Evolutionary conservation across 2,797 vertebrate species (phyloP), one percentile per base, ranked within the genome.

Genomic region (Clarias platycephalus): DNA sequence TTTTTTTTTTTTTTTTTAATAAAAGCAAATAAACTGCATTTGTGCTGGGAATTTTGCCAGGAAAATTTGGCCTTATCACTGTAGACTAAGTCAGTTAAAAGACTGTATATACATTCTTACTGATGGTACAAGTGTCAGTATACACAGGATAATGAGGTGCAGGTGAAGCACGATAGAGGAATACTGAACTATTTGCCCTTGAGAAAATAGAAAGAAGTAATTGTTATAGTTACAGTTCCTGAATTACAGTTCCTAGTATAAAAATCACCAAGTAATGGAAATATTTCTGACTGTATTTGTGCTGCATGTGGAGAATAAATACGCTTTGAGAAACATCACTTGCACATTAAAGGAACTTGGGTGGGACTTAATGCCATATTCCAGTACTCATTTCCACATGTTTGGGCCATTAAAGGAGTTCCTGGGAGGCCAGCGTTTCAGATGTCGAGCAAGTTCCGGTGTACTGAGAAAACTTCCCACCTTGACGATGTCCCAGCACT

Each of bases 21-120:
- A n/a, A 68, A 81, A 68, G 62, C 79, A 67, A 64, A 77, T 83
- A 34, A 71, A 80, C n/a, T 26, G 64, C 67, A 53, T 84, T 70
- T 31, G 2, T 40, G 49, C 64, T 62, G 83, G 66, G 66, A 80
- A 24, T 60, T 60, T 67, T 34, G 62, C 82, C 82, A 68, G 28
- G 16, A 72, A 31, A n/a, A 12, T 66, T 31, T 31, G 62, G 62
- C 18, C 53, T 67, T 37, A 76, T 75, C 62, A 60, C 31, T 31
- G 62, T 72, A 79, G 49, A 80, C 34, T 34, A 60, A 71, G 18
- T 78, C 57, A 49, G 37, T 22, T 26, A 67, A 58, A 34, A 84
- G 34, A 78, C 63, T 24, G 0, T 55, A 60, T 16, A 60, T 70
- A 60, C 12, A 24, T 58, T 71, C 40, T 18, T 71, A 8, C n/a